Percentiles rank a stretch among this genome's conserved stretches.
phyloP scores from a whole-genome alignment of 2,888 invertebrate species.

The Diarsia rubi region DNA sequence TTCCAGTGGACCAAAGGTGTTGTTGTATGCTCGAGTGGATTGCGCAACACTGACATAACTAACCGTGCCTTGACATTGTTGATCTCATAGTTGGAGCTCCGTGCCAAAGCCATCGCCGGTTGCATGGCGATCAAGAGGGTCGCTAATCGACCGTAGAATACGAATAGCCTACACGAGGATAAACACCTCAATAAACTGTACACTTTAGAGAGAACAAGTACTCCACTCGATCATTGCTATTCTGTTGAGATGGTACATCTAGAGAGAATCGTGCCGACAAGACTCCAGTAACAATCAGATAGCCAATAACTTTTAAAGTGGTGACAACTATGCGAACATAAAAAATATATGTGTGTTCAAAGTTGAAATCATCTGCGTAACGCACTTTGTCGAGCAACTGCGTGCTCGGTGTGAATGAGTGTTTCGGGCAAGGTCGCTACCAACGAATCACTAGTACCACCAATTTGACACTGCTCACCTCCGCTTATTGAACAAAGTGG shows the following conservation, averaged over 20 bases:
- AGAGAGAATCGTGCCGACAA: conserved; percentile 36
- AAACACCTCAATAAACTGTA: conserved; percentile 64
- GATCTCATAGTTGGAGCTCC: conserved; percentile 77
- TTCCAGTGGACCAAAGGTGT: conserved; percentile 34
- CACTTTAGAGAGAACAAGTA: conserved; percentile 50
- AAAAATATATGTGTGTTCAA: conserved; percentile 42
- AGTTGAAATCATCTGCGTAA: conserved; percentile 59
- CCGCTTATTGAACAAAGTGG: conserved; percentile 87
- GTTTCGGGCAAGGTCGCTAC: conserved; percentile 79
- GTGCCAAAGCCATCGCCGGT: conserved; percentile 77
- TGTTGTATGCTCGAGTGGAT: conserved; percentile 55
- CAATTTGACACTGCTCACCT: conserved; percentile 88
- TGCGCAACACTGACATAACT: conserved; percentile 81
- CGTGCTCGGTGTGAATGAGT: conserved; percentile 61
- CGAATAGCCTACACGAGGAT: conserved; percentile 71
- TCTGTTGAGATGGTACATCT: conserved; percentile 48
- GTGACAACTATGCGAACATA: conserved; percentile 43
- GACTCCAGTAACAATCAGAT: conserved; percentile 51
- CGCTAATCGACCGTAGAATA: conserved; percentile 71
- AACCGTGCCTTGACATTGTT: conserved; percentile 87
- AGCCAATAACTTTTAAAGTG: conserved; percentile 60
- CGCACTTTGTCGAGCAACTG: conserved; percentile 60
- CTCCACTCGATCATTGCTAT: conserved; percentile 58
- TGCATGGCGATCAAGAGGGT: conserved; percentile 68
- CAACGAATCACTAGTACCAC: conserved; percentile 79